phyloP scores from a whole-genome alignment of 2,888 invertebrate species.

The Caenorhabditis sulstoni region DNA sequence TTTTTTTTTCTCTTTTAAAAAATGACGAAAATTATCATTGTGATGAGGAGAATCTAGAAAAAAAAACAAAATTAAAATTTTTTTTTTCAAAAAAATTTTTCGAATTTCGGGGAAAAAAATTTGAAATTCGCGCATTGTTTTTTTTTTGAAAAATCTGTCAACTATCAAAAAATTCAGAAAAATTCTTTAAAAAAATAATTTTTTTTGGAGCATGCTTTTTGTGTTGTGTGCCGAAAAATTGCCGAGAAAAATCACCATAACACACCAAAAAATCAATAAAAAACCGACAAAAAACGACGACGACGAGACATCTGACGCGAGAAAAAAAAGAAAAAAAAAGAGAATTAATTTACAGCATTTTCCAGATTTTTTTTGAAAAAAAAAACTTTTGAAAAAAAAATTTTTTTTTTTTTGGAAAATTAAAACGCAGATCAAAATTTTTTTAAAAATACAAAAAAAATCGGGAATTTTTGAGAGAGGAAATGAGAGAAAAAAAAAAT shows the following conservation, averaged over 20 bases:
- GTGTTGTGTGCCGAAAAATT: not conserved
- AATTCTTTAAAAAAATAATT: not conserved
- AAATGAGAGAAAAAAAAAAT: not conserved
- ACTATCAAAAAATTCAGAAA: not conserved
- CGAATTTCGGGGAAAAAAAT: no score
- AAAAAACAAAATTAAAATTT: not conserved
- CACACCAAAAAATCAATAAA: no score
- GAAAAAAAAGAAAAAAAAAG: not conserved
- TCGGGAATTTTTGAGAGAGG: not conserved
- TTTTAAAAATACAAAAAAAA: not conserved
- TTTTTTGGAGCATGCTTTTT: no score
- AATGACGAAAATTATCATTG: no score
- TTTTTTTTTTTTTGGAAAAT: no score
- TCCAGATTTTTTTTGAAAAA: not conserved
- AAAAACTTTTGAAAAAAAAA: not conserved
- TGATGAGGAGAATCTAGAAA: no score
- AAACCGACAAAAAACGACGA: slow-evolving; percentile 2
- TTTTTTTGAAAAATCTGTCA: not conserved
- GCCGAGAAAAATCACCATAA: slow-evolving; percentile 1
- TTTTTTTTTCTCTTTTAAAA: no score
- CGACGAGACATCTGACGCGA: not conserved
- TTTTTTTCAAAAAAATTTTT: not conserved
- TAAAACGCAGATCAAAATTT: no score
- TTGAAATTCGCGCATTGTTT: no score
- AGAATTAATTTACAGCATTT: slow-evolving; percentile 33